These are phyloP conservation scores for Drosophila paulistorum DNA, from an alignment of 1,140 invertebrate genomes.

Conservation along the genomic window DNA sequence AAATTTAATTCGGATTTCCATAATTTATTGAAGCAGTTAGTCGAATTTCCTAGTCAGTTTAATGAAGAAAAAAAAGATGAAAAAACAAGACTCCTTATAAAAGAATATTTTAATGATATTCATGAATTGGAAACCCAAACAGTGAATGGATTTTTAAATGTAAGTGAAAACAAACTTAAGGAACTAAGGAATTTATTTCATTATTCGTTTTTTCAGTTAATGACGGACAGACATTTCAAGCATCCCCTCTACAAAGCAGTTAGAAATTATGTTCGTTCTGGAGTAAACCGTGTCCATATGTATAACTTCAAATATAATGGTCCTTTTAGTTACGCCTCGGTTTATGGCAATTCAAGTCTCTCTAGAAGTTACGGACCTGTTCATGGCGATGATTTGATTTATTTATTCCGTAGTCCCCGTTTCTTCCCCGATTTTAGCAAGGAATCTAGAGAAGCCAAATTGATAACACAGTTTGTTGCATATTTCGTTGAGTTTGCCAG, in stretches of 20 bases:
- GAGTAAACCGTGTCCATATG: constrained; percentile 43
- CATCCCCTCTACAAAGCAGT: constrained; percentile 56
- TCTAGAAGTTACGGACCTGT: constrained; percentile 52
- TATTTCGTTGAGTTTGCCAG: constrained; percentile 16
- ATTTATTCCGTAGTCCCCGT: constrained; percentile 60
- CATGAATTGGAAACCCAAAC: constrained; percentile 51
- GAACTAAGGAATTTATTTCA: too few species aligned
- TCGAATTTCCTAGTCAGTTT: constrained; percentile 50
- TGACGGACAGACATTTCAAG: constrained; percentile 60
- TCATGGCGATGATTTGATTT: constrained; percentile 71
- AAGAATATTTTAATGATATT: constrained; percentile 59
- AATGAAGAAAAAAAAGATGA: background rate
- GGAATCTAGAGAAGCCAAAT: constrained; percentile 42
- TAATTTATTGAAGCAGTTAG: constrained; percentile 47
- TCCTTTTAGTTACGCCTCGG: constrained; percentile 38
- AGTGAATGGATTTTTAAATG: constrained; percentile 63
- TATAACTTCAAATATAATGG: constrained; percentile 63
- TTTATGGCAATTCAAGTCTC: constrained; percentile 41
- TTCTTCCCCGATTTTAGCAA: constrained; percentile 55
- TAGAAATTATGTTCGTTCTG: constrained; percentile 37
- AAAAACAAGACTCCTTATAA: constrained; percentile 38
- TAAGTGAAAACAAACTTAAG: constrained; percentile 45
- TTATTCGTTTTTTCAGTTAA: constrained; percentile 33
- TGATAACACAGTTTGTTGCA: constrained; percentile 5
- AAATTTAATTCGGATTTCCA: constrained; percentile 68